A percentile compares a stretch with the other conserved stretches of the same genome.
phyloP scores from a whole-genome alignment of 2,797 vertebrate genomes.

The Typhlichthys eigenmanni region DNA sequence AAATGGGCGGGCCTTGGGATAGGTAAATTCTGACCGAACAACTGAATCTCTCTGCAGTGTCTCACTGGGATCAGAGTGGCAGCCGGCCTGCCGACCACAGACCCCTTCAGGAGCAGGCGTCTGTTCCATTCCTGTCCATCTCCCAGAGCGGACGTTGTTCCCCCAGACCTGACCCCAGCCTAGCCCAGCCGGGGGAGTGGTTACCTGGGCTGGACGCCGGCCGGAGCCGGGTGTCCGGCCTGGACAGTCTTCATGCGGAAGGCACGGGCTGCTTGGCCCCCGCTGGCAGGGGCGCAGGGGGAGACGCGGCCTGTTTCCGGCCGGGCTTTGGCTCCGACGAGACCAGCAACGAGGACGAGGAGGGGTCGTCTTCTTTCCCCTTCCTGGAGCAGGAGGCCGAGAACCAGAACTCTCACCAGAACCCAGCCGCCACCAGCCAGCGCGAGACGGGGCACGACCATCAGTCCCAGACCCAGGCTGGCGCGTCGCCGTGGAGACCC shows the following conservation, averaged over 20 bases:
- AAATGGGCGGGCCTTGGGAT: no score
- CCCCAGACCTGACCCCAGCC: constrained; percentile 55
- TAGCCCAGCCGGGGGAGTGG: constrained; percentile 60
- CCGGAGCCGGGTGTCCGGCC: constrained; percentile 30
- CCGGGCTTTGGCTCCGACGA: constrained; percentile 58
- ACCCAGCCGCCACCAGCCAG: constrained; percentile 31
- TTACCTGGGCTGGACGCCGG: constrained; percentile 46
- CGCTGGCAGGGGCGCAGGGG: constrained; percentile 29
- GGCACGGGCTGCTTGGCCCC: constrained; percentile 50
- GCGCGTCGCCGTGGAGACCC: constrained; percentile 51
- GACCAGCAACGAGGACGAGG: constrained; percentile 57
- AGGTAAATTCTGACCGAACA: no score
- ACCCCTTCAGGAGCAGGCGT: constrained; percentile 49
- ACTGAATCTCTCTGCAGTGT: constrained; percentile 43
- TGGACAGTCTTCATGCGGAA: constrained; percentile 57
- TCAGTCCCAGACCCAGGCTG: constrained; percentile 38
- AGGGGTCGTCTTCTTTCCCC: constrained; percentile 43
- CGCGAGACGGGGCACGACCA: constrained; percentile 41
- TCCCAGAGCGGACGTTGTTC: constrained; percentile 65
- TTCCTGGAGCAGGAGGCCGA: constrained; percentile 67
- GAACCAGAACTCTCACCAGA: constrained; percentile 60
- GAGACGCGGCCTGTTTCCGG: constrained; percentile 48
- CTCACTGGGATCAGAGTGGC: constrained; percentile 55
- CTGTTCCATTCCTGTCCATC: constrained; percentile 61
- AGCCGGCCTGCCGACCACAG: constrained; percentile 41